Evolutionary conservation across 2,113 vertebrate species (phyloP), one percentile per base, ranked within the genome.

Genomic region (Plectropomus leopardus): DNA sequence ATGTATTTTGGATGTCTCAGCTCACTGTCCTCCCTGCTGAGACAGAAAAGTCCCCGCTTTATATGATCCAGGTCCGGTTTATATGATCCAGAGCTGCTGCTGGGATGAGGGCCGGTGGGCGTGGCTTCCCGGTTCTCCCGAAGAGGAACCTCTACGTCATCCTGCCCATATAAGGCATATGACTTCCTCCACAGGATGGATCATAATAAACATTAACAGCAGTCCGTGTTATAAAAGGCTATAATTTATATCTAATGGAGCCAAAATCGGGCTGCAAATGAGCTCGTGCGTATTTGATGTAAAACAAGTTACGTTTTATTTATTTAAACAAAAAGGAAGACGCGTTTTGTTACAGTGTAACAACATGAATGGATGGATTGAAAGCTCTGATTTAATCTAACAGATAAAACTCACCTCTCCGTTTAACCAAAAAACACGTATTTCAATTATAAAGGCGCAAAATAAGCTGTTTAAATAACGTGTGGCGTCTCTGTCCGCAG

Each of bases 141-240:
- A 36, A 85, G 87, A 93, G 94, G 94, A 95, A 94, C 86, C 55
- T 11, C 0, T 0, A 42, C 91, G 93, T 93, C 92, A 92, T 0
- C 14, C 7, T 91, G 92, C 86, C 94, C 94, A 95, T 87, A 94
- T 94, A 91, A 92, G 94, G 92, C 65, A 21, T 1, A 16, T 51
- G 15, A 86, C 93, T 95, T 95, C 94, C 94, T 92, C 66, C 42
- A 71, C 74, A 36, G 60, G 42, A 65, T 26, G 24, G 36, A 42
- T 64, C 59, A 72, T 45, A 80, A 69, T 60, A 84, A 86, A 82
- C 64, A 76, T 4, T 26, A 13, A 9, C 28, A 34, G 19, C 1
- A 15, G 21, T 5, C 26, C 0, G 3, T 64, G 7, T 15, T 10
- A 15, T n/a, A 23, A 19, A 4, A 0, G 42, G 30, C 2, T 28